Evolutionary conservation across 92 coral and sea anemone species (phyloP).

Genomic region (Palythoa caribaeorum): DNA sequence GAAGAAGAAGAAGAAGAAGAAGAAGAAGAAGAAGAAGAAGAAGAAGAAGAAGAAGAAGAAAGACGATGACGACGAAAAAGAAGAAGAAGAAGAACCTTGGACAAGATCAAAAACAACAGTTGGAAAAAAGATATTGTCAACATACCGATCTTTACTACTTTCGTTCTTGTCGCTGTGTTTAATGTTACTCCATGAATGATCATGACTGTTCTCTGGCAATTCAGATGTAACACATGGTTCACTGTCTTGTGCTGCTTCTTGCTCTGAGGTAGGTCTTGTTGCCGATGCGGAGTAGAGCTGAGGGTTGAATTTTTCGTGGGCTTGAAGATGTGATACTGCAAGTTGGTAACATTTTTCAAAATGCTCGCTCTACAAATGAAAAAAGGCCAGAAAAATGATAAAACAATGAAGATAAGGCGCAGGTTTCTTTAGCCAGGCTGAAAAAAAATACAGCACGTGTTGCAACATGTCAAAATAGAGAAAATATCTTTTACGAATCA

Average conservation of each 20-base stretch:
- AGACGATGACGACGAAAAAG: too few species aligned
- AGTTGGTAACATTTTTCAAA: slow-evolving; percentile 74
- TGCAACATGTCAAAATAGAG: too few species aligned
- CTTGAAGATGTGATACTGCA: slow-evolving; percentile 75
- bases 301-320: slow-evolving; percentile 74
- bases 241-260: neutral
- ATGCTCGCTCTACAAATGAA: slow-evolving; percentile 68
- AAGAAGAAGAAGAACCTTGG: too few species aligned
- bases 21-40: too few species aligned
- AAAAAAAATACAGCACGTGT: neutral
- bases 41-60: too few species aligned
- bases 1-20: too few species aligned
- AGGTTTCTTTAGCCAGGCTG: neutral
- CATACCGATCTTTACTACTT: slow-evolving; percentile 23
- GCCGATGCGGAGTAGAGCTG: slow-evolving; percentile 2
- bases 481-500: too few species aligned
- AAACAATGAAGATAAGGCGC: neutral
- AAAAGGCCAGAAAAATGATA: neutral
- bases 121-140: neutral
- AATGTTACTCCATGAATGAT: neutral
- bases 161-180: neutral
- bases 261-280: neutral
- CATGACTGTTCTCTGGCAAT: neutral
- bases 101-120: too few species aligned
- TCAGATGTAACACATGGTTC: neutral